Evolutionary conservation across 2,888 invertebrate genomes (phyloP), one percentile per base, ranked within the genome.

Genomic region (Hemicrepidius hirtus): DNA sequence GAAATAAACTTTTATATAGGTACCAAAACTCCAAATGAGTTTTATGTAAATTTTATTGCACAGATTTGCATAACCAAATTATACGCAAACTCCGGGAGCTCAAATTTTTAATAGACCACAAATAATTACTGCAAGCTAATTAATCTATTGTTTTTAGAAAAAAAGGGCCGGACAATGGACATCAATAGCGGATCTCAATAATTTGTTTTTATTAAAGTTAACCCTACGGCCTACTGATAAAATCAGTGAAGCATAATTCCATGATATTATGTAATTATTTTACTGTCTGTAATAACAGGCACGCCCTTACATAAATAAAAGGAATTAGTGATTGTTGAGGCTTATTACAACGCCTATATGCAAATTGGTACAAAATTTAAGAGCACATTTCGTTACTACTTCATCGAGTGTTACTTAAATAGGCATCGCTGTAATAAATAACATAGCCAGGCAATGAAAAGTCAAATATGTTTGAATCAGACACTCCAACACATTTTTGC

Each of bases 271-370:
- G 13, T 28, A 53, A 53, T 53, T 53, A 16, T 16, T 53, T 53
- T 53, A 53, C 53, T 24, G 53, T 13, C 16, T 46, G 28, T 32
- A 53, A 53, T 53, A 53, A 53, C 32, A 53, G 53, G 53, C 53
- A 32, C 53, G 16, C 53, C 53, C 28, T 53, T 41, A 28, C 24
- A 53, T 32, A 53, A 53, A 53, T 53, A 28, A 53, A 53, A 53
- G 53, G 28, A 46, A n/a, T 53, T 53, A 53, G 53, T 32, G 32
- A 13, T 13, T 53, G 53, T 32, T 28, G 53, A 49, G 49, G 28
- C 32, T 16, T 32, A 53, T 16, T 28, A 32, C 24, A 13, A 53
- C 53, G 53, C 28, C 53, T 21, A n/a, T 53, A 53, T 53, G 53
- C 28, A 53, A 53, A 53, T 53, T 16, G 28, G 28, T 2, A 49